Base-by-base conservation (phyloP, 2,113 vertebrate genomes). In the Tricholaema leucomelas region DNA sequence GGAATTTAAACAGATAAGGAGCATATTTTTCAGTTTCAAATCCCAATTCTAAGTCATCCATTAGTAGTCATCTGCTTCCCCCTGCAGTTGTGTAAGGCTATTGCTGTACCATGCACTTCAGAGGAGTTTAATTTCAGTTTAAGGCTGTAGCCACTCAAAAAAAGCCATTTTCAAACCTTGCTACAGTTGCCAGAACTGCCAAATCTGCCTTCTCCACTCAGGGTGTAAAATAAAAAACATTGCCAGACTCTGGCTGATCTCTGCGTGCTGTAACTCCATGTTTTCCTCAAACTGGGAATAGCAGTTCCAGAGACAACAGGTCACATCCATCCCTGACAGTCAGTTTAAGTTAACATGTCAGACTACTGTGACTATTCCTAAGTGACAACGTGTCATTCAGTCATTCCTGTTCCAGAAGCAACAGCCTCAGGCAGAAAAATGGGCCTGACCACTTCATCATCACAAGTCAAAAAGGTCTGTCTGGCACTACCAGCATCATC, bases 41-140 rank as follows among this genome's bases (percentile, higher is more conserved):
- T 25, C 50, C 23, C 46, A 79, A 31, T 61, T 52, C 44, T 55
- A 80, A 88, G 46, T 25, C 54, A 25, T 12, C 52, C 48, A 33
- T 77, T 14, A 56, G 88, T 16, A 92, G 96, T 44, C 92, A 81
- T 95, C 73, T 97, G 95, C 95, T 91, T 93, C 97, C 96, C 94
- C 85, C 96, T 97, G 93, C 95, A 96, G 97, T 70, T 94, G 30
- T 84, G 81, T 63, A 67, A 83, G 90, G 91, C 69, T 74, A 93
- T 27, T 95, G 95, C 75, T 92, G 18, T 15, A 14, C 15, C 18
- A 42, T 9, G 10, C 16, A 31, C 31, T 44, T 76, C 69, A 69
- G 19, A 65, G 19, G 19, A 44, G 4, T 7, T 85, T 33, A 31
- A 67, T 63, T 75, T 28, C 67, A 87, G 5, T 21, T 44, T 46